These are phyloP conservation scores for Drosophila buzzatii DNA, from an alignment of 2,888 invertebrate species.

Conservation along the genomic window DNA sequence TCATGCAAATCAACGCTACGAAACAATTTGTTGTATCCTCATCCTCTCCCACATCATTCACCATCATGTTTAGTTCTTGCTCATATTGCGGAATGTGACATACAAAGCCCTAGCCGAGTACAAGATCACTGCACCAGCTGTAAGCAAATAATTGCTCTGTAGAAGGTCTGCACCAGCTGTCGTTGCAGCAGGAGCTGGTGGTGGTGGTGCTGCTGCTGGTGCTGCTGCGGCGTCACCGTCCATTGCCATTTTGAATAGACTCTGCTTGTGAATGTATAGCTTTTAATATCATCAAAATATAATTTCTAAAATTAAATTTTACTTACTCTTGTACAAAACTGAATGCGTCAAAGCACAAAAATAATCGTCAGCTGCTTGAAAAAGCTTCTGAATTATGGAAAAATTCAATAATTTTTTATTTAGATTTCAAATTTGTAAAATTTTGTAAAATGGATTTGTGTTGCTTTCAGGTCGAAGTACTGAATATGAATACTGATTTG, in stretches of 20 bases:
- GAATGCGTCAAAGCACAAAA: neutral
- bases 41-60: neutral
- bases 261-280: neutral
- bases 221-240: no score
- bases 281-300: neutral
- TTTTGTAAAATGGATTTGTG: neutral
- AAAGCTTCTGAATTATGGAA: no score
- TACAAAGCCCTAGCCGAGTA: neutral
- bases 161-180: neutral
- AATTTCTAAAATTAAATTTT: neutral
- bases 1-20: slow-evolving; percentile 10
- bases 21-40: slow-evolving; percentile 15
- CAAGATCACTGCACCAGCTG: neutral
- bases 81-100: neutral
- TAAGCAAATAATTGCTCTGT: neutral
- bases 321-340: neutral
- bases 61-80: no score
- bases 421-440: neutral
- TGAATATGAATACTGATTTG: neutral
- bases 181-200: neutral
- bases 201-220: no score
- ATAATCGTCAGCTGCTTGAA: no score
- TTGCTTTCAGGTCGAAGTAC: neutral
- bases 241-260: neutral
- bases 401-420: neutral